These are phyloP conservation scores for Gambelia wislizenii DNA, from an alignment of 2,797 vertebrate genomes.

Conservation along the genomic window DNA sequence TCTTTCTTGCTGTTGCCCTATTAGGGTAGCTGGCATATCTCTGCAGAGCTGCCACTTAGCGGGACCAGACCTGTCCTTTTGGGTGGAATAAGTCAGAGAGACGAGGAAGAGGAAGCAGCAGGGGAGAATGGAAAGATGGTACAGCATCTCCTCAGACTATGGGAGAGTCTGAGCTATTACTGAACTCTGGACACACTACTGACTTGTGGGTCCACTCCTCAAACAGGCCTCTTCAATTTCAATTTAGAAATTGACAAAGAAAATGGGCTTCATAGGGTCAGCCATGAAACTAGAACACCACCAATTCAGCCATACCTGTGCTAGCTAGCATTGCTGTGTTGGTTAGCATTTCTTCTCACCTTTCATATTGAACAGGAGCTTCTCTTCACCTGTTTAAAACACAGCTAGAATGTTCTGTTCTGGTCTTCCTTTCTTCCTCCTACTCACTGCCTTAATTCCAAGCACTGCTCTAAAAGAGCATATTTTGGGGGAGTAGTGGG, in stretches of 20 bases:
- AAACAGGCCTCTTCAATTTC: neutral
- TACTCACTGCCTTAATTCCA: conserved; percentile 19
- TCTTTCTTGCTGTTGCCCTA: no score
- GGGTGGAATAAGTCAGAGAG: no score
- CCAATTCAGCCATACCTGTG: neutral
- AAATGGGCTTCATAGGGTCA: no score
- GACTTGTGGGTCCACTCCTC: neutral
- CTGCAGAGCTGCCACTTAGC: no score
- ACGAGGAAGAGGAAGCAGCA: no score
- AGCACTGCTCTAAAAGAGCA: conserved; percentile 11
- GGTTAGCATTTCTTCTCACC: neutral
- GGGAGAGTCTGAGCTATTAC: no score
- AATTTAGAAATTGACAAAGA: conserved; percentile 5
- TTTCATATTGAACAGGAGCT: neutral
- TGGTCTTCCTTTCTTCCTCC: neutral
- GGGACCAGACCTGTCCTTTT: no score
- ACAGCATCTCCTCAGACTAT: no score
- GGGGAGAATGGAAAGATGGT: no score
- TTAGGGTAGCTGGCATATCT: no score
- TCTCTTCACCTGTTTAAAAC: neutral
- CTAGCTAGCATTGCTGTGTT: no score
- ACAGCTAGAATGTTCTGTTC: neutral
- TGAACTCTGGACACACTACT: no score
- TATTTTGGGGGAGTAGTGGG: conserved; percentile 7
- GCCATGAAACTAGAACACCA: neutral